These are phyloP conservation scores for Penaeus monodon DNA, from an alignment of 2,888 invertebrate species.

Conservation along the genomic window DNA sequence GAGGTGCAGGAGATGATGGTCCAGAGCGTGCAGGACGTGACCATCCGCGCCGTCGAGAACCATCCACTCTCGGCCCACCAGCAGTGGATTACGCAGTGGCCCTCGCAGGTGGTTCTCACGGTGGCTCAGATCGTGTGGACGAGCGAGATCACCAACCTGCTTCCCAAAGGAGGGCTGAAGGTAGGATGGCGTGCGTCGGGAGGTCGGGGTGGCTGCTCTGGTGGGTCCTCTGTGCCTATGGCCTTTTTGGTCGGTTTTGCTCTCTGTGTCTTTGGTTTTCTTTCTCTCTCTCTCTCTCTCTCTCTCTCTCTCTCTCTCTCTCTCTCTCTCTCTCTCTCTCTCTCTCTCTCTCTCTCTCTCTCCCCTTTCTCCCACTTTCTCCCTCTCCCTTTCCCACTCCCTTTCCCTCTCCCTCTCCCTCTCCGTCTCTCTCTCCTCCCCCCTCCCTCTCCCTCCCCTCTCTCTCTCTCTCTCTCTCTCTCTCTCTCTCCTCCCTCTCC, in stretches of 20 bases:
- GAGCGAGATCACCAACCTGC: constrained; percentile 80
- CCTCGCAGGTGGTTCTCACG: constrained; percentile 87
- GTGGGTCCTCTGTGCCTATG: too few species aligned
- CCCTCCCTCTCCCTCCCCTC: too few species aligned
- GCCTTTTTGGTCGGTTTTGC: not conserved
- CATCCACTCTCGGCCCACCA: constrained; percentile 76
- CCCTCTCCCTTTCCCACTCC: too few species aligned
- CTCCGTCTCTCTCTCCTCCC: too few species aligned
- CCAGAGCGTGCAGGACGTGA: constrained; percentile 79
- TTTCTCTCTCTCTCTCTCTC: not conserved
- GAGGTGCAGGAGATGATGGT: constrained; percentile 86
- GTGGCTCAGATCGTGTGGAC: constrained; percentile 81
- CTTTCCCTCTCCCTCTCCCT: too few species aligned
- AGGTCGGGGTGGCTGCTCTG: too few species aligned
- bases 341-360: too few species aligned
- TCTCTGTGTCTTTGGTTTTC: not conserved
- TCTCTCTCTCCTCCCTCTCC: too few species aligned
- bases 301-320: too few species aligned
- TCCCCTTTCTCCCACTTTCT: too few species aligned
- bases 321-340: too few species aligned
- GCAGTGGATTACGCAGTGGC: constrained; percentile 91
- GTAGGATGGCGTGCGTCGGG: not conserved
- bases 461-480: too few species aligned
- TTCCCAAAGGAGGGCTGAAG: constrained; percentile 73
- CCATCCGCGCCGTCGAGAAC: constrained; percentile 77